Conservation (phyloP, 2,888 invertebrate genomes). For the Rhorus exstirpatorius region DNA sequence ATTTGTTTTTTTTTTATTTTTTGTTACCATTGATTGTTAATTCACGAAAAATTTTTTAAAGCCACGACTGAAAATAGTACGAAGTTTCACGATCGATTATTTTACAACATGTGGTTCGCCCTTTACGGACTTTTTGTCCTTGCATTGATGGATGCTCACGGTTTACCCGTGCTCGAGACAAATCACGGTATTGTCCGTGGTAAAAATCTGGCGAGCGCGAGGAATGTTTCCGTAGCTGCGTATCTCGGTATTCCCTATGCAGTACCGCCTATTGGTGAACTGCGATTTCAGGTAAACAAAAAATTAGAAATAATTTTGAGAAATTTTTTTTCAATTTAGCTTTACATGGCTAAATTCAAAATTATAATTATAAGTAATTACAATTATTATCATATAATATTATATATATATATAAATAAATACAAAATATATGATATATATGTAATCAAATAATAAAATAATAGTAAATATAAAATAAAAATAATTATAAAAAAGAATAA, state of each 20-base stretch:
- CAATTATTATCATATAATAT: too few relatives aligned
- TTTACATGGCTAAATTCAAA: too few relatives aligned
- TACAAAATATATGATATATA: too few relatives aligned
- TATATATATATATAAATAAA: too few relatives aligned
- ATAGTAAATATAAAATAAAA: too few relatives aligned
- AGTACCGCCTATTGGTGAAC: conserved; percentile 77
- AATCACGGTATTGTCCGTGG: conserved; percentile 78
- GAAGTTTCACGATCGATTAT: conserved; percentile 9
- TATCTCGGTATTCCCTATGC: conserved; percentile 83
- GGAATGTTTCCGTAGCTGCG: conserved; percentile 72
- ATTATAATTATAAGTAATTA: too few relatives aligned
- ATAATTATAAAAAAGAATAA: too few relatives aligned
- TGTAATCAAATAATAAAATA: too few relatives aligned
- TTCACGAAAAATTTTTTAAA: too few relatives aligned
- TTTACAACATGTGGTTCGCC: conserved; percentile 56
- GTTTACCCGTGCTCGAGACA: conserved; percentile 70
- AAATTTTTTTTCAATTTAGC: background rate
- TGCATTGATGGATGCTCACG: conserved; percentile 45
- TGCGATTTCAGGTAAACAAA: conserved; percentile 80
- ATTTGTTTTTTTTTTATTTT: too few relatives aligned
- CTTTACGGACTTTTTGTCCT: conserved; percentile 57
- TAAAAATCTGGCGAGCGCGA: conserved; percentile 73
- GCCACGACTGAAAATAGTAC: background rate
- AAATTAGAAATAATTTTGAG: background rate
- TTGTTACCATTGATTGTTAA: too few relatives aligned